These are phyloP conservation scores for Pandemis heparana DNA, from an alignment of 2,888 invertebrate genomes.

Conservation along the genomic window DNA sequence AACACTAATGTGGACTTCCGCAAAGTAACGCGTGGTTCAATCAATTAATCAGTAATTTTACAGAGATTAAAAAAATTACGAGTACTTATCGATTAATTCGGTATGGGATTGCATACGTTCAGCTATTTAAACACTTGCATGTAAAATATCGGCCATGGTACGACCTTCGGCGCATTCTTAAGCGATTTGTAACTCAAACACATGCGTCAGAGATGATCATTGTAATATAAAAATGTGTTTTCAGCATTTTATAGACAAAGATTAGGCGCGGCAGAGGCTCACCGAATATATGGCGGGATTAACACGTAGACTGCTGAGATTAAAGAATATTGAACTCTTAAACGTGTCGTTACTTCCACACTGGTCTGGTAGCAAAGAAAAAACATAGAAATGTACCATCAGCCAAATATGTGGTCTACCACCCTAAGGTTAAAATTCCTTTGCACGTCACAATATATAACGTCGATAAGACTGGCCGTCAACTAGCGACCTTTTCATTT, in stretches of 20 bases:
- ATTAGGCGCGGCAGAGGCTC: slow-evolving; percentile 38
- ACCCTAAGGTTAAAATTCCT: too few relatives aligned
- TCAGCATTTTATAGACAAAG: slow-evolving; percentile 47
- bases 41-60: too few relatives aligned
- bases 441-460: too few relatives aligned
- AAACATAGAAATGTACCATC: too few relatives aligned
- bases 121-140: slow-evolving; percentile 47
- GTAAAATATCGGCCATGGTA: slow-evolving; percentile 43
- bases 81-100: slow-evolving; percentile 2
- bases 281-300: slow-evolving; percentile 32
- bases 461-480: too few relatives aligned
- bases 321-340: slow-evolving; percentile 1
- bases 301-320: background rate
- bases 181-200: slow-evolving; percentile 51
- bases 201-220: slow-evolving; percentile 52
- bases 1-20: too few relatives aligned
- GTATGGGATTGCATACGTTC: slow-evolving; percentile 18
- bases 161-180: slow-evolving; percentile 56
- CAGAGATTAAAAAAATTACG: too few relatives aligned
- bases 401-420: too few relatives aligned
- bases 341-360: background rate
- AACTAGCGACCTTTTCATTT: too few relatives aligned
- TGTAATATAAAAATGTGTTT: slow-evolving; percentile 50
- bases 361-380: too few relatives aligned
- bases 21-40: too few relatives aligned